phyloP scores from a whole-genome alignment of 2,797 vertebrate species.

The Brotula barbata region DNA sequence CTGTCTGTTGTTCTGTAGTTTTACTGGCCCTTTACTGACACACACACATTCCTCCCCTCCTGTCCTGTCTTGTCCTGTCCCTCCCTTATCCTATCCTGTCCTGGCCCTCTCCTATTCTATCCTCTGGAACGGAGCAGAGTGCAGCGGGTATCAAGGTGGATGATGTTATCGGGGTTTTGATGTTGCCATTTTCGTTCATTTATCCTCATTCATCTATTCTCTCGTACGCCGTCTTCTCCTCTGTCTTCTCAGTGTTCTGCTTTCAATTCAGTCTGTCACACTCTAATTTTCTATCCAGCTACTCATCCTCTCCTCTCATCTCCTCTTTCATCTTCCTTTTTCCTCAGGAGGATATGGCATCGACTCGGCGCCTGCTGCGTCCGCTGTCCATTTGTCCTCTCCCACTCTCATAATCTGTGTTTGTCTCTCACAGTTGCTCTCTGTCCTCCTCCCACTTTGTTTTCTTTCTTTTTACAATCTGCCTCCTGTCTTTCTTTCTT shows the following conservation, averaged over 20 bases:
- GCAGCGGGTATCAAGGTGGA: no score
- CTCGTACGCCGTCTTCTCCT: no score
- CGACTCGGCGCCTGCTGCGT: constrained; percentile 39
- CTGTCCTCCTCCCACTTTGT: constrained; percentile 1
- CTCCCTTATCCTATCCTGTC: no score
- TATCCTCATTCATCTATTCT: no score
- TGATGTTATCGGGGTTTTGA: no score
- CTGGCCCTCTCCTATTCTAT: no score
- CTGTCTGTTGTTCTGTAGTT: constrained; percentile 11
- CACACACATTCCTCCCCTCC: not conserved
- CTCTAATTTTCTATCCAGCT: no score
- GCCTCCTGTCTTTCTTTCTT: not conserved
- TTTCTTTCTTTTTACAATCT: not conserved
- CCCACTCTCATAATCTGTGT: constrained; percentile 13
- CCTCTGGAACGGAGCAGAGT: no score
- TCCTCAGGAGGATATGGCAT: constrained; percentile 40
- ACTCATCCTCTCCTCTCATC: not conserved
- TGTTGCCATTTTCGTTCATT: no score
- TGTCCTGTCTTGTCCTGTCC: constrained; percentile 11
- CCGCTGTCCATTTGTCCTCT: constrained; percentile 46
- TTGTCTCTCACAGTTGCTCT: constrained; percentile 8
- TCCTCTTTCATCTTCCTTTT: constrained; percentile 9
- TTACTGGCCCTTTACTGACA: constrained; percentile 16
- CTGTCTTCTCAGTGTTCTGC: no score
- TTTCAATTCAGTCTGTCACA: no score